These are phyloP conservation scores for Tachycineta bicolor DNA, from an alignment of 2,113 vertebrate species.

Conservation along the genomic window DNA sequence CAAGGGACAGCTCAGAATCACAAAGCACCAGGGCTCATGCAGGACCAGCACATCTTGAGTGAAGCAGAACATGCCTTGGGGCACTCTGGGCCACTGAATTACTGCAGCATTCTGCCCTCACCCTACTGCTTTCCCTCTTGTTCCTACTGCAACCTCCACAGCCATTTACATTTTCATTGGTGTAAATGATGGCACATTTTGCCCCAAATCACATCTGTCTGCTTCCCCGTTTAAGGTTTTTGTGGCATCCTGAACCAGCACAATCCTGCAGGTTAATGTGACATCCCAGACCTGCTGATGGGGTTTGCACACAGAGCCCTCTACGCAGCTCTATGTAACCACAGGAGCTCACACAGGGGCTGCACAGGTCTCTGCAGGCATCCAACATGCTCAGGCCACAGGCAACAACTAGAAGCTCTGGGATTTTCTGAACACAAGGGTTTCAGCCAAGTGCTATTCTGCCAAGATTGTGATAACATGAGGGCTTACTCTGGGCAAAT, in stretches of 20 bases:
- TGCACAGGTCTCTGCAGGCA: not conserved
- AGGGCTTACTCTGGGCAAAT: not conserved
- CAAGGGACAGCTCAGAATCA: not conserved
- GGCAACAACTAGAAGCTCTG: not conserved
- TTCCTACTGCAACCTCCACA: not conserved
- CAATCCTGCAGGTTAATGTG: accelerated
- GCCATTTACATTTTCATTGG: not conserved
- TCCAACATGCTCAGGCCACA: not conserved
- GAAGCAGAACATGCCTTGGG: accelerated
- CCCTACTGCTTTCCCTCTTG: not conserved
- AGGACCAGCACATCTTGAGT: not conserved
- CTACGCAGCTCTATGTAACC: accelerated
- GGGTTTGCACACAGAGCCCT: not conserved
- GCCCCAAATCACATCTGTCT: not conserved
- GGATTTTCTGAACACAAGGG: not conserved
- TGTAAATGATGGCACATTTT: not conserved
- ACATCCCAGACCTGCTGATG: accelerated
- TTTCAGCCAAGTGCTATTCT: not conserved
- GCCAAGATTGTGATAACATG: not conserved
- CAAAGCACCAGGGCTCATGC: not conserved
- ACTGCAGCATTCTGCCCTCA: not conserved
- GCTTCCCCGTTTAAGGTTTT: not conserved
- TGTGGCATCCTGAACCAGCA: not conserved
- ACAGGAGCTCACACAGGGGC: not conserved
- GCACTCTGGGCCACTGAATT: accelerated